Conservation (phyloP, 2,888 invertebrate genomes). For the Agrochola macilenta region DNA sequence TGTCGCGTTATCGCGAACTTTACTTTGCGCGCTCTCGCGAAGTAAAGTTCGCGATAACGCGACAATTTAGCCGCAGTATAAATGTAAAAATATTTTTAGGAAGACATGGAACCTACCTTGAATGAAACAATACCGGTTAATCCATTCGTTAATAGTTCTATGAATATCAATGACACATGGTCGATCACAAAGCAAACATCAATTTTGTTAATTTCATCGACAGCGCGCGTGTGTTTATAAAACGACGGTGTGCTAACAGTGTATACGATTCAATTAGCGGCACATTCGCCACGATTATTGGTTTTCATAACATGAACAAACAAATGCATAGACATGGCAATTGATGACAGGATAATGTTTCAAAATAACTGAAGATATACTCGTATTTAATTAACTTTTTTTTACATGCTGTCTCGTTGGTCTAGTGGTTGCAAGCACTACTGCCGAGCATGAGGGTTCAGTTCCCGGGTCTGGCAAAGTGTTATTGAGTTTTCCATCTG, state of each 20-base stretch:
- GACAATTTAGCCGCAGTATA: too few relatives aligned
- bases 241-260: slow-evolving; percentile 46
- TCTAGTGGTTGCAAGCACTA: too few relatives aligned
- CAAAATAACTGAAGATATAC: background rate
- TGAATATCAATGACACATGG: slow-evolving; percentile 42
- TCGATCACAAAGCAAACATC: slow-evolving; percentile 62
- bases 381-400: too few relatives aligned
- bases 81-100: background rate
- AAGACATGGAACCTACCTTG: background rate
- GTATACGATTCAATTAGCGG: slow-evolving; percentile 64
- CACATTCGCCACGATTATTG: slow-evolving; percentile 52
- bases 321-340: slow-evolving; percentile 7
- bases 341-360: background rate
- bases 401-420: too few relatives aligned
- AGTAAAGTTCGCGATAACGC: too few relatives aligned
- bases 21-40: too few relatives aligned
- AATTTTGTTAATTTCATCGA: slow-evolving; percentile 65
- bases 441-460: too few relatives aligned
- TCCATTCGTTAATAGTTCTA: slow-evolving; percentile 44
- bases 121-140: slow-evolving; percentile 21
- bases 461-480: too few relatives aligned
- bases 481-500: too few relatives aligned
- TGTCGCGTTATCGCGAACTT: too few relatives aligned
- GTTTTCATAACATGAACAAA: slow-evolving; percentile 40
- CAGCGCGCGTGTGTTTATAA: slow-evolving; percentile 48